These are phyloP conservation scores for Knipowitschia caucasica DNA, from an alignment of 2,797 vertebrate species.

Conservation along the genomic window DNA sequence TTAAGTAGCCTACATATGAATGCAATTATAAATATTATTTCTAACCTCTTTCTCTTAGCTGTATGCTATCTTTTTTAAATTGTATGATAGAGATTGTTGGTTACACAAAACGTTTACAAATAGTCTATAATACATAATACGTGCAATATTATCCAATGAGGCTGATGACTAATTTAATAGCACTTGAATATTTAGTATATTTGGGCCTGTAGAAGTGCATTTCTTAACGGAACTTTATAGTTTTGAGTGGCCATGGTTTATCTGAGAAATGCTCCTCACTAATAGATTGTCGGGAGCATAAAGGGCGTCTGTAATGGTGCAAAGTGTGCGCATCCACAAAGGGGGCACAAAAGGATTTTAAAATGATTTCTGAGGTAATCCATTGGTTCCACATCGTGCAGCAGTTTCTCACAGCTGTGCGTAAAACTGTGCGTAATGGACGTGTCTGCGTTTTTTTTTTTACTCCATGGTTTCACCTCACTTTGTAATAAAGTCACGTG, in stretches of 20 bases:
- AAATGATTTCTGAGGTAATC: constrained; percentile 52
- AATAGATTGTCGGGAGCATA: constrained; percentile 44
- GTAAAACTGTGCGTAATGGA: constrained; percentile 13
- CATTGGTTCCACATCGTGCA: constrained; percentile 54
- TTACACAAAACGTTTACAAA: too few relatives aligned
- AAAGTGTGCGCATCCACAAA: constrained; percentile 35
- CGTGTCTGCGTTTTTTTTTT: constrained; percentile 1
- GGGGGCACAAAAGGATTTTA: constrained; percentile 43
- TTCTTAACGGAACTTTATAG: constrained; percentile 5
- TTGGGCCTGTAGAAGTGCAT: too few relatives aligned
- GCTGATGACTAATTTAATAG: too few relatives aligned
- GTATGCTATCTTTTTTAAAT: too few relatives aligned
- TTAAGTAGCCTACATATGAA: too few relatives aligned
- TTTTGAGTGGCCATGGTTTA: not conserved
- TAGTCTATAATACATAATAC: too few relatives aligned
- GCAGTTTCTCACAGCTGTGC: constrained; percentile 13
- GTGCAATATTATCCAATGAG: too few relatives aligned
- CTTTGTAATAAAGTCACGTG: not conserved
- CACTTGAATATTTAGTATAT: not conserved
- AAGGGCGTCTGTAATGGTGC: constrained; percentile 33
- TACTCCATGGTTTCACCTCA: constrained; percentile 5
- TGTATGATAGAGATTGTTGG: too few relatives aligned
- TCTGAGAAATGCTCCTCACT: constrained; percentile 28
- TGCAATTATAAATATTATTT: too few relatives aligned
- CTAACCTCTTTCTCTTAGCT: too few relatives aligned